Evolutionary conservation across 2,888 invertebrate species (phyloP).

Genomic region (Dendrolimus pini): DNA sequence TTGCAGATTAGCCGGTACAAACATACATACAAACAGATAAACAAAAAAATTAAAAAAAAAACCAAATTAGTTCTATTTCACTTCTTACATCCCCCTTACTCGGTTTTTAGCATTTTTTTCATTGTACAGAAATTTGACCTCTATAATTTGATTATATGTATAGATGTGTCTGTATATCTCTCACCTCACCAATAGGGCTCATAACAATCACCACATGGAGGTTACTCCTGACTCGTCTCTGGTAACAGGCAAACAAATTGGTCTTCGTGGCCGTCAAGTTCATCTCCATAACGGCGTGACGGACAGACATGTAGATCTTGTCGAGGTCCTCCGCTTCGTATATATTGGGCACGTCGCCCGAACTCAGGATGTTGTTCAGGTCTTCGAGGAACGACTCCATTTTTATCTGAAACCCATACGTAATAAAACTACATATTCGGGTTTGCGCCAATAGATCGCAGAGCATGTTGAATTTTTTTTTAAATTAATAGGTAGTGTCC

Average conservation of each 20-base stretch:
- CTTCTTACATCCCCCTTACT: no score
- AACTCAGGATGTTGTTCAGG: constrained; percentile 90
- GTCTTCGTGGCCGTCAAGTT: constrained; percentile 86
- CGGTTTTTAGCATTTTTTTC: no score
- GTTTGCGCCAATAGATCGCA: no score
- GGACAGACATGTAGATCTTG: constrained; percentile 82
- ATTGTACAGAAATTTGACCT: no score
- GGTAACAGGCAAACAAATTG: constrained; percentile 89
- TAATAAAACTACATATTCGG: no score
- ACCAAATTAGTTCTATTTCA: no score
- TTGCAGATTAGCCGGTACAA: no score
- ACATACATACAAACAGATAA: no score
- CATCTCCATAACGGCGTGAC: constrained; percentile 86
- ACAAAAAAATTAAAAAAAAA: no score
- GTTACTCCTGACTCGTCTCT: constrained; percentile 86
- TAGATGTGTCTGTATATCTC: not conserved
- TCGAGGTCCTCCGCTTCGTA: constrained; percentile 90
- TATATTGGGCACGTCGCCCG: constrained; percentile 93
- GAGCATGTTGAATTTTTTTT: no score
- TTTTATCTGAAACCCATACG: constrained; percentile 79
- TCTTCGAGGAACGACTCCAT: constrained; percentile 92
- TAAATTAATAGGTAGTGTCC: no score
- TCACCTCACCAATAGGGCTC: constrained; percentile 87
- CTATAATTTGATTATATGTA: no score
- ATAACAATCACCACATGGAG: constrained; percentile 86